phyloP scores from a whole-genome alignment of 2,113 vertebrate genomes.

The Rousettus leschenaultii region DNA sequence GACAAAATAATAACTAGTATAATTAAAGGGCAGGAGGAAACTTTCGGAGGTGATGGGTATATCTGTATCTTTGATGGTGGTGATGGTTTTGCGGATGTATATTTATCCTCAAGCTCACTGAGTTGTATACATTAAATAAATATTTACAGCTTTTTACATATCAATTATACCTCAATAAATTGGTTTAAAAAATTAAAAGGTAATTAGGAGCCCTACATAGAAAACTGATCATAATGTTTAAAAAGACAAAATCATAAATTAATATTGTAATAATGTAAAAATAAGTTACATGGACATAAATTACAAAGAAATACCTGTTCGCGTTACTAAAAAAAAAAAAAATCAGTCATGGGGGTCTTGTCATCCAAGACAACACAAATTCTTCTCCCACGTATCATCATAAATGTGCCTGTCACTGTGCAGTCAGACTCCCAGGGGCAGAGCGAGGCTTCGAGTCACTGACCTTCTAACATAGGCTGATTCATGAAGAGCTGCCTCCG shows the following conservation, averaged over 20 bases:
- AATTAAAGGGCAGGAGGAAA: not conserved
- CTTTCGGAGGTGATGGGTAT: no score
- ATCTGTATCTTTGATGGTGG: not conserved
- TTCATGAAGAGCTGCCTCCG: not conserved
- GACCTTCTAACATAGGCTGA: not conserved
- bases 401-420: not conserved
- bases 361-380: not conserved
- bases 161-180: not conserved
- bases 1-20: not conserved
- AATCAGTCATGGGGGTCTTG: accelerated
- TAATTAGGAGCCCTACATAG: not conserved
- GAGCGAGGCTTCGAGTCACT: not conserved
- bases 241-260: not conserved
- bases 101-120: not conserved
- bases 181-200: not conserved
- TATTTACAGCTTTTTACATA: not conserved
- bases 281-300: not conserved
- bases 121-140: not conserved
- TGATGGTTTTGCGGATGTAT: not conserved
- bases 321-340: not conserved
- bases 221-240: not conserved
- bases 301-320: not conserved
- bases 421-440: not conserved
- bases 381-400: not conserved
- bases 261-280: not conserved